Percentiles rank a stretch among this genome's conserved stretches.
Conservation (phyloP, 2,113 vertebrate species). For the Herpetotheres cachinnans region DNA sequence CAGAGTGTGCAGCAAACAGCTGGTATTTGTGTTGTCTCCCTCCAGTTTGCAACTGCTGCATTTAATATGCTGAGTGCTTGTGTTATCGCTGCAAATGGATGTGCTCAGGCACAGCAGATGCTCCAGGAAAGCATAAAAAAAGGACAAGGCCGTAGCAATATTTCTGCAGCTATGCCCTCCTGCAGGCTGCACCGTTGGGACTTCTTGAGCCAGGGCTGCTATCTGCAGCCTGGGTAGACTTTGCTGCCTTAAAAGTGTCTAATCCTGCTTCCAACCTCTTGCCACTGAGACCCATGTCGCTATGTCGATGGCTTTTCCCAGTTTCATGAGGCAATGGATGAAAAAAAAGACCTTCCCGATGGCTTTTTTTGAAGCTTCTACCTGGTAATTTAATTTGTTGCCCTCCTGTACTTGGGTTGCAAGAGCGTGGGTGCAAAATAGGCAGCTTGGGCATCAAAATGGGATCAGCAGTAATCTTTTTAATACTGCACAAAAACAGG, state of each 20-base stretch:
- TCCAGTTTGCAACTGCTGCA: not conserved
- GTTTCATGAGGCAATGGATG: not conserved
- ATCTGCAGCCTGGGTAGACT: not conserved
- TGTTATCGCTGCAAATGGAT: not conserved
- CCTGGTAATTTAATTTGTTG: not conserved
- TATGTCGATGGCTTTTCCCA: rapidly evolving
- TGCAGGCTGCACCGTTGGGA: rapidly evolving
- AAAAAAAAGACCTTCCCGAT: not conserved
- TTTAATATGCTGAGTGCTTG: not conserved
- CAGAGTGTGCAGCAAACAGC: not conserved
- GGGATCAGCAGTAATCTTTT: not conserved
- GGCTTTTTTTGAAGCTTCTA: not conserved
- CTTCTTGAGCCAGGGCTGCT: not conserved
- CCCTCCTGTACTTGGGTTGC: not conserved
- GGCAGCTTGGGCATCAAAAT: not conserved
- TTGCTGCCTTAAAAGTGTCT: not conserved
- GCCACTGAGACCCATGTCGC: rapidly evolving
- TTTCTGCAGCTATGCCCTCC: not conserved
- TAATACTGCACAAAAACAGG: rapidly evolving
- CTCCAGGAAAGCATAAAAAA: no score
- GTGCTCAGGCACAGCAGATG: not conserved
- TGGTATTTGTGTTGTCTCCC: not conserved
- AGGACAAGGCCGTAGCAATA: not conserved
- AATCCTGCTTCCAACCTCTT: not conserved
- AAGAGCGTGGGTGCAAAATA: not conserved